Percentiles rank a stretch among this genome's conserved stretches.
phyloP scores from a whole-genome alignment of 2,888 invertebrate species.

The Acleris holmiana region DNA sequence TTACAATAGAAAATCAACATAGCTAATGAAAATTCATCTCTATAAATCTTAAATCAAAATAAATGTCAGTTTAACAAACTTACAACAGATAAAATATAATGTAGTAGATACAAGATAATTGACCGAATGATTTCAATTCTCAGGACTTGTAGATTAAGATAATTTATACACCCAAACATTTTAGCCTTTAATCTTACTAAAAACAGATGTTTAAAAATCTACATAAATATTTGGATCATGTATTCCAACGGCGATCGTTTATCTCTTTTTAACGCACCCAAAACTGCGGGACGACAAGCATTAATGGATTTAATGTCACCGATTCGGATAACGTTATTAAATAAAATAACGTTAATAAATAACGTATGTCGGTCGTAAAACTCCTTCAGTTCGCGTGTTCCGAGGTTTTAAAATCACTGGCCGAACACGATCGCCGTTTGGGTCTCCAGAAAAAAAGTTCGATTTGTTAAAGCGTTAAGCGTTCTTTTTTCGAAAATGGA shows the following conservation, averaged over 20 bases:
- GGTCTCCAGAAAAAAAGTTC: constrained; percentile 27
- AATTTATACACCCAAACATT: constrained; percentile 28
- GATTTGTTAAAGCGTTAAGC: constrained; percentile 30
- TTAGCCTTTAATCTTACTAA: constrained; percentile 33
- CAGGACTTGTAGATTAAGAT: constrained; percentile 22
- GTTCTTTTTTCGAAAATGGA: constrained; percentile 26
- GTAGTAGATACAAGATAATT: constrained; percentile 22
- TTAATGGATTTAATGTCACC: constrained; percentile 67
- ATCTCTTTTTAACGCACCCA: constrained; percentile 52
- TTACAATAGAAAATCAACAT: no score
- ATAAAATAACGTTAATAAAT: constrained; percentile 69
- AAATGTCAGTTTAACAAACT: background rate
- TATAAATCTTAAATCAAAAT: background rate
- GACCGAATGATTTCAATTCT: constrained; percentile 21
- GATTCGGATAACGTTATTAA: constrained; percentile 73
- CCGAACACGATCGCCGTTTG: constrained; percentile 30
- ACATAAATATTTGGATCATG: constrained; percentile 33
- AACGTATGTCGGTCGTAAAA: constrained; percentile 69
- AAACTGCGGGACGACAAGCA: constrained; percentile 60
- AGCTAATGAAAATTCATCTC: background rate
- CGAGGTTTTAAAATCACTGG: constrained; percentile 47
- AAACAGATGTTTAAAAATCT: constrained; percentile 34
- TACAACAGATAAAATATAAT: constrained; percentile 14
- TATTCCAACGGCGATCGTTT: constrained; percentile 40
- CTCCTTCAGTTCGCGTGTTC: constrained; percentile 56